Conservation (phyloP, 37 sponge, comb jelly and placozoan species). For the Halisarca cf. caerulea region DNA sequence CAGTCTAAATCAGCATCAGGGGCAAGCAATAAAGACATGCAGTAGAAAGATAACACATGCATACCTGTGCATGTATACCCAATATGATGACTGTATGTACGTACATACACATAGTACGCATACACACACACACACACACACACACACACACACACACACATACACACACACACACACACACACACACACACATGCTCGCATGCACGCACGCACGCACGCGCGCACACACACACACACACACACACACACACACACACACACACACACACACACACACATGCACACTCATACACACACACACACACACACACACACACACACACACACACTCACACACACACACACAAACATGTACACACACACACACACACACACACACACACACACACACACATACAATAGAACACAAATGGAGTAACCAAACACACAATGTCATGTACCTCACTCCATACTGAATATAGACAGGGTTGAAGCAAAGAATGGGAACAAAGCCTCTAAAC, state of each 20-base stretch:
- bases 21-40: background rate
- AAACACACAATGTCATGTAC: background rate
- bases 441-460: no score
- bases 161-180: slow-evolving; percentile 34
- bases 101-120: background rate
- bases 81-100: background rate
- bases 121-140: background rate
- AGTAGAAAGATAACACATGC: background rate
- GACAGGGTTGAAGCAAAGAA: no score
- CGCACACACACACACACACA: slow-evolving; percentile 16
- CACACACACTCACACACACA: slow-evolving; percentile 15
- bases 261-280: slow-evolving; percentile 5
- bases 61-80: background rate
- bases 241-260: slow-evolving; percentile 12
- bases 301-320: slow-evolving; percentile 15
- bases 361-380: slow-evolving; percentile 22
- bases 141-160: slow-evolving; percentile 15
- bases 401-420: no score
- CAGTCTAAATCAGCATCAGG: no score
- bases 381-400: slow-evolving; percentile 21
- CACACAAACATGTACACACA: slow-evolving; percentile 6
- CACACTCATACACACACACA: slow-evolving; percentile 9
- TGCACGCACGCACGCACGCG: background rate
- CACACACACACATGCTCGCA: slow-evolving; percentile 20
- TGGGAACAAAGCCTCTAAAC: no score